These are phyloP conservation scores for Tetrapedia diversipes DNA, from an alignment of 2,888 invertebrate genomes.

Conservation along the genomic window DNA sequence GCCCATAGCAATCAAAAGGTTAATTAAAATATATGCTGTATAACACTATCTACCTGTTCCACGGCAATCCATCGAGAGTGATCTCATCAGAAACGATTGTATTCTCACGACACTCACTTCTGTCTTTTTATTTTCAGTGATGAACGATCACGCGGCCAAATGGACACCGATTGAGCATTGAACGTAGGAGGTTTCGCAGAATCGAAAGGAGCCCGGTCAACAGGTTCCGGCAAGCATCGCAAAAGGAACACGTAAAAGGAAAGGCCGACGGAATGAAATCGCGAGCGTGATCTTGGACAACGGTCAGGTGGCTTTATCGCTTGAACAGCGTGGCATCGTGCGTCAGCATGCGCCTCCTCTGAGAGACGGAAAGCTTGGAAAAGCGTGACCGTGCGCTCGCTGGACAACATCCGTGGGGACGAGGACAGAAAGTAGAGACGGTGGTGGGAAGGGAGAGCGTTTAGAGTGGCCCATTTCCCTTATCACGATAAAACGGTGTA, in stretches of 20 bases:
- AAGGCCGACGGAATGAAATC: neutral
- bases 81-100: neutral
- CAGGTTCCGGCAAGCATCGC: neutral
- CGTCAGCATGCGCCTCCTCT: neutral
- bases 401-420: conserved; percentile 1
- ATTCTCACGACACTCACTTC: neutral
- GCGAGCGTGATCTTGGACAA: conserved; percentile 11
- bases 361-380: conserved; percentile 17
- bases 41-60: too few relatives aligned
- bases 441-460: conserved; percentile 37
- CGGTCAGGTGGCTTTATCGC: neutral
- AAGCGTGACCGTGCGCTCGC: conserved; percentile 33
- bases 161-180: neutral
- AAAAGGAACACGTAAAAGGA: neutral
- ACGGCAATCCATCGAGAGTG: too few relatives aligned
- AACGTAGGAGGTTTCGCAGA: conserved; percentile 14
- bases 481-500: conserved; percentile 68
- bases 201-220: neutral
- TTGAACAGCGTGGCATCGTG: neutral
- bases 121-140: conserved; percentile 26
- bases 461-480: conserved; percentile 73
- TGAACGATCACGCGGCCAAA: neutral
- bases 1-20: too few relatives aligned
- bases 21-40: too few relatives aligned
- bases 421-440: conserved; percentile 16